Conservation (phyloP, 2,888 invertebrate species). For the Alviniconcha strummeri region DNA sequence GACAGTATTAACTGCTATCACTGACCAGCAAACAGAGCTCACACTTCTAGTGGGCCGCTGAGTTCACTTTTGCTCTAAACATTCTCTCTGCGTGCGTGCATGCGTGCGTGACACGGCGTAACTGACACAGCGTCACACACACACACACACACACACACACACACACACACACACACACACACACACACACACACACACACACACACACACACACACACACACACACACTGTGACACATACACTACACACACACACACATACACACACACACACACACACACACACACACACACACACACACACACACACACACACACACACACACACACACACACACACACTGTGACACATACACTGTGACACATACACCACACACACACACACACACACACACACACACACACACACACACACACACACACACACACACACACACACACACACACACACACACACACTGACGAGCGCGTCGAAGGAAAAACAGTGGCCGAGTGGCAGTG, state of each 20-base stretch:
- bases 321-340: neutral
- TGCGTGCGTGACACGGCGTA: neutral
- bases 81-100: too few relatives aligned
- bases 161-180: neutral
- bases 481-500: too few relatives aligned
- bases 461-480: neutral
- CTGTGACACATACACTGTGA: neutral
- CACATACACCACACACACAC: neutral
- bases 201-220: neutral
- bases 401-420: neutral
- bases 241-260: neutral
- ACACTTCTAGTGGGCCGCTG: too few relatives aligned
- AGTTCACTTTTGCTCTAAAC: too few relatives aligned
- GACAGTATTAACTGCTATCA: too few relatives aligned
- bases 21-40: neutral
- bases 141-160: neutral
- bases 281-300: neutral
- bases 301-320: neutral
- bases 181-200: neutral
- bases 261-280: neutral
- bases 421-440: neutral
- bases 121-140: neutral
- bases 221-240: neutral
- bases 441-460: neutral
- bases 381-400: conserved; percentile 6